Conservation (phyloP, 2,888 invertebrate species). For the Patella caerulea region DNA sequence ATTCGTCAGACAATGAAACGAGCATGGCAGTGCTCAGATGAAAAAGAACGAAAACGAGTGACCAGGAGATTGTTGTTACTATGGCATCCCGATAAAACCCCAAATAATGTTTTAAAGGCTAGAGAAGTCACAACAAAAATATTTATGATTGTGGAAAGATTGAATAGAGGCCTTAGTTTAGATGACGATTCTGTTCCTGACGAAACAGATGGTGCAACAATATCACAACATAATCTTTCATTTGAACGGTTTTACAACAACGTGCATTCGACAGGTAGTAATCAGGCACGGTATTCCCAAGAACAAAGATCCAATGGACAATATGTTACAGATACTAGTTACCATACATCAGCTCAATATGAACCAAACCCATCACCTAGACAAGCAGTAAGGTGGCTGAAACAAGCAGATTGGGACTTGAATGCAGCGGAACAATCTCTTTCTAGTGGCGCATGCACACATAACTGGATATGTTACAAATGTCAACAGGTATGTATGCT, state of each 20-base stretch:
- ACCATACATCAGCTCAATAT: background rate
- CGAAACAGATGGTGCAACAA: background rate
- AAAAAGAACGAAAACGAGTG: slow-evolving; percentile 32
- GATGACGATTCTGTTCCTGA: slow-evolving; percentile 29
- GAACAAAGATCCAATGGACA: slow-evolving; percentile 6
- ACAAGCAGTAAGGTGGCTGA: slow-evolving; percentile 49
- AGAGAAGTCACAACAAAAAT: slow-evolving; percentile 46
- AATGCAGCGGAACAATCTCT: slow-evolving; percentile 38
- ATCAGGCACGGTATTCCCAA: background rate
- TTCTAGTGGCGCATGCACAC: slow-evolving; percentile 25
- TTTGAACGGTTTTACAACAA: background rate
- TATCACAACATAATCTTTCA: background rate
- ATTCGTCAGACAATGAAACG: slow-evolving; percentile 35
- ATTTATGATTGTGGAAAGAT: slow-evolving; percentile 29
- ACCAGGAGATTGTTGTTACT: slow-evolving; percentile 41
- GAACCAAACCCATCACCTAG: slow-evolving; percentile 36
- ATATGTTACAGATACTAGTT: background rate
- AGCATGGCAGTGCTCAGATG: slow-evolving; percentile 34
- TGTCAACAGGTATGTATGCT: slow-evolving; percentile 47
- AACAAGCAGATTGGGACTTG: slow-evolving; percentile 48
- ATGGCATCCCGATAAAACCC: slow-evolving; percentile 55
- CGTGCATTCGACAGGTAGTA: slow-evolving; percentile 3
- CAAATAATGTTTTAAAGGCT: slow-evolving; percentile 32
- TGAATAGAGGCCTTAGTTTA: slow-evolving; percentile 35
- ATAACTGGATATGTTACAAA: slow-evolving; percentile 52